Conservation (phyloP, 2,888 invertebrate genomes). For the Lucinisca nassula region DNA sequence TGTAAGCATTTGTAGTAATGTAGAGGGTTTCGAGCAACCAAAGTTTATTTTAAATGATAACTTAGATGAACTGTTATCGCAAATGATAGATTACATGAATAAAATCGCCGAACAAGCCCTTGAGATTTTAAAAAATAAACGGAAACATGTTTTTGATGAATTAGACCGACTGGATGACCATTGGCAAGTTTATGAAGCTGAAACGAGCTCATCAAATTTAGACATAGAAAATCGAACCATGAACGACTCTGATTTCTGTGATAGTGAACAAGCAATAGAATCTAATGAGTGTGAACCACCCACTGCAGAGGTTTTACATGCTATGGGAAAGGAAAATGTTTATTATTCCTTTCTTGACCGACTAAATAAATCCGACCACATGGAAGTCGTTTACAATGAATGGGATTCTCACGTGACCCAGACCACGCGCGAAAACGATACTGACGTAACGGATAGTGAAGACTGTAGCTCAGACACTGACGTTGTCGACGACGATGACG, state of each 20-base stretch:
- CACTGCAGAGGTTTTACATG: slow-evolving; percentile 19
- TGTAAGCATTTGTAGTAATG: slow-evolving; percentile 48
- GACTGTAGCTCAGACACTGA: too few species aligned
- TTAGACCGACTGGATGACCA: slow-evolving; percentile 11
- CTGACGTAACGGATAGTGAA: too few species aligned
- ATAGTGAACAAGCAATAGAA: slow-evolving; percentile 12
- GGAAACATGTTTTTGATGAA: slow-evolving; percentile 7
- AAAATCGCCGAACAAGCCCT: not conserved
- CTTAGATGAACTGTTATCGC: not conserved
- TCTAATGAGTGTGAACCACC: slow-evolving; percentile 19
- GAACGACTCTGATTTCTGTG: not conserved
- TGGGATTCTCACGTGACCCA: not conserved
- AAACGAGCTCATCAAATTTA: not conserved
- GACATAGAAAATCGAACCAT: not conserved
- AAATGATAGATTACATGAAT: slow-evolving; percentile 31
- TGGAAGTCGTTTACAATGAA: not conserved
- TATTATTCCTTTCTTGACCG: not conserved
- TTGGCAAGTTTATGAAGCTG: not conserved
- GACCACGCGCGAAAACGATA: not conserved
- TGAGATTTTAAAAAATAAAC: not conserved
- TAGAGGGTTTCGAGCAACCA: slow-evolving; percentile 28
- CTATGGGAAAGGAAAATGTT: slow-evolving; percentile 31
- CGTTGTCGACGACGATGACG: not conserved
- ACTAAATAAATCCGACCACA: not conserved
- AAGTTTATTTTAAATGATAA: slow-evolving; percentile 26